Conservation (phyloP, 2,888 invertebrate species). For the Eilema sororculum region DNA sequence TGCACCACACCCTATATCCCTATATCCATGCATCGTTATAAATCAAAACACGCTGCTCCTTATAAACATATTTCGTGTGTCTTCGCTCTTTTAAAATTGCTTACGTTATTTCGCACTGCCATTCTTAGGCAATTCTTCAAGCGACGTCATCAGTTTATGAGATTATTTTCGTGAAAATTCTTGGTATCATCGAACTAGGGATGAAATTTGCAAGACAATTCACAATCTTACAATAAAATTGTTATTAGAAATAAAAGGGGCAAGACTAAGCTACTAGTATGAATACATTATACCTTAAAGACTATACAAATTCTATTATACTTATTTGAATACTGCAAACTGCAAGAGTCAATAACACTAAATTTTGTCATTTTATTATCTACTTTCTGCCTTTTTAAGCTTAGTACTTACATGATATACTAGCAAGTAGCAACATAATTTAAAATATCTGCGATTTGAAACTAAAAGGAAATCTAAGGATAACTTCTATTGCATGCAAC, state of each 20-base stretch:
- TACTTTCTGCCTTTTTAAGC: too few relatives aligned
- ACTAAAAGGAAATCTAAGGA: too few relatives aligned
- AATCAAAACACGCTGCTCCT: constrained; percentile 82
- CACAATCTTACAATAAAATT: background rate
- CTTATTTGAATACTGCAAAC: too few relatives aligned
- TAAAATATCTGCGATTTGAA: too few relatives aligned
- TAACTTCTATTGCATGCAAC: background rate
- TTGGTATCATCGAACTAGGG: constrained; percentile 2
- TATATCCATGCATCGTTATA: constrained; percentile 73
- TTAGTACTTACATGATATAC: too few relatives aligned
- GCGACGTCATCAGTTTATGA: constrained; percentile 21
- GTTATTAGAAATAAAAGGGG: too few relatives aligned
- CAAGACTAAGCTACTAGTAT: too few relatives aligned
- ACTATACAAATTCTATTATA: too few relatives aligned
- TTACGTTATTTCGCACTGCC: constrained; percentile 60
- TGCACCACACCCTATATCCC: constrained; percentile 49
- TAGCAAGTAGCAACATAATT: too few relatives aligned
- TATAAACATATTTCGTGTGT: constrained; percentile 83
- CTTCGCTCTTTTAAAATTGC: constrained; percentile 74
- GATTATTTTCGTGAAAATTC: constrained; percentile 14
- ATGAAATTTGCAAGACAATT: background rate
- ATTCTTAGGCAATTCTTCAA: constrained; percentile 48
- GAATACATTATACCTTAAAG: too few relatives aligned
- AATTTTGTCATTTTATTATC: too few relatives aligned
- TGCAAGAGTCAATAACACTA: too few relatives aligned